Conservation (phyloP, 2,113 vertebrate species). For the Steatornis caripensis region DNA sequence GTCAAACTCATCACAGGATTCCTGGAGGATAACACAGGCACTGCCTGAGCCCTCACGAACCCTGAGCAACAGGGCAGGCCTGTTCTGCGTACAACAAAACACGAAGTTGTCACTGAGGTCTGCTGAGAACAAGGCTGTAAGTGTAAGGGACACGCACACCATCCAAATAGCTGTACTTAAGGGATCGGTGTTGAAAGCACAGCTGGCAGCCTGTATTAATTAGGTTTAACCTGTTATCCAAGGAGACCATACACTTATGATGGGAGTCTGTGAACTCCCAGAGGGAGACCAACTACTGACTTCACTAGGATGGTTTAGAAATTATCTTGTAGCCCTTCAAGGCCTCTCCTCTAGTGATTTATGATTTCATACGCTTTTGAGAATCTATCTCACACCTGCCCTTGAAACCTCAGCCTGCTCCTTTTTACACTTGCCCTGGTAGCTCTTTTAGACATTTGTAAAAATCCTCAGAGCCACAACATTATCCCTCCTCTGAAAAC, state of each 20-base stretch:
- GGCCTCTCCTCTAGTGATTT: background rate
- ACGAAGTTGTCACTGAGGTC: background rate
- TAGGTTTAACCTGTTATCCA: background rate
- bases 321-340: background rate
- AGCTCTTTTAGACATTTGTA: background rate
- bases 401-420: background rate
- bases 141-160: background rate
- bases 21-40: background rate
- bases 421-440: background rate
- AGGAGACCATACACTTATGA: background rate
- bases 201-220: background rate
- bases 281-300: background rate
- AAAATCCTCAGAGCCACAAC: background rate
- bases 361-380: background rate
- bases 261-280: background rate
- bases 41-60: background rate
- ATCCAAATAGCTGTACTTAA: background rate
- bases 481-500: background rate
- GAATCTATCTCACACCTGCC: background rate
- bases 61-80: background rate
- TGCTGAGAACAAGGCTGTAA: background rate
- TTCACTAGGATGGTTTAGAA: background rate
- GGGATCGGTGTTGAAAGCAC: background rate
- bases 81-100: background rate
- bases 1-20: background rate